Evolutionary conservation across 2,888 invertebrate genomes (phyloP).

Genomic region (Papilio demoleus): DNA sequence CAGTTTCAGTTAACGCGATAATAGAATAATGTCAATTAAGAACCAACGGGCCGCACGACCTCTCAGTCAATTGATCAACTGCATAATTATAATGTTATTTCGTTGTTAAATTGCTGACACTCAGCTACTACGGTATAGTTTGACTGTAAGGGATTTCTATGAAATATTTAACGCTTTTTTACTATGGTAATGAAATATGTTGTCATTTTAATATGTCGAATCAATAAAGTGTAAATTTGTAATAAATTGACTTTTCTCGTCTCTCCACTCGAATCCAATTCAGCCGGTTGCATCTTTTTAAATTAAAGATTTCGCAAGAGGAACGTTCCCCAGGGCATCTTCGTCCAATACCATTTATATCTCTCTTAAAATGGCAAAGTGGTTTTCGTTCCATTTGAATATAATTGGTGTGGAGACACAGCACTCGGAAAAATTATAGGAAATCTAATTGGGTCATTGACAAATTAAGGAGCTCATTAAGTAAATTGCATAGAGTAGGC

Average conservation of each 20-base stretch:
- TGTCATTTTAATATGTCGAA: no score
- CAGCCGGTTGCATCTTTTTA: not conserved
- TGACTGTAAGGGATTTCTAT: not conserved
- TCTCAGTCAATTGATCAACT: constrained; percentile 29
- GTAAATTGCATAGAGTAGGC: not conserved
- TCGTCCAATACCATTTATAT: constrained; percentile 9
- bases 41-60: constrained; percentile 14
- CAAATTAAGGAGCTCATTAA: not conserved
- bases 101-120: not conserved
- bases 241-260: no score
- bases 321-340: constrained; percentile 10
- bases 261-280: not conserved
- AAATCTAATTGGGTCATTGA: not conserved
- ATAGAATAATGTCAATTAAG: constrained; percentile 17
- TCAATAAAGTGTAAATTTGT: no score
- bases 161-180: no score
- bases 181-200: no score
- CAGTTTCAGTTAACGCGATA: constrained; percentile 16
- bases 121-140: not conserved
- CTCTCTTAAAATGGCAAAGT: not conserved
- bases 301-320: not conserved
- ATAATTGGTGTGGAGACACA: not conserved
- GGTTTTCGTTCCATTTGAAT: not conserved
- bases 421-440: not conserved
- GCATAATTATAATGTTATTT: constrained; percentile 24